Evolutionary conservation across 2,113 vertebrate species (phyloP).

Genomic region (Bujurquina vittata): DNA sequence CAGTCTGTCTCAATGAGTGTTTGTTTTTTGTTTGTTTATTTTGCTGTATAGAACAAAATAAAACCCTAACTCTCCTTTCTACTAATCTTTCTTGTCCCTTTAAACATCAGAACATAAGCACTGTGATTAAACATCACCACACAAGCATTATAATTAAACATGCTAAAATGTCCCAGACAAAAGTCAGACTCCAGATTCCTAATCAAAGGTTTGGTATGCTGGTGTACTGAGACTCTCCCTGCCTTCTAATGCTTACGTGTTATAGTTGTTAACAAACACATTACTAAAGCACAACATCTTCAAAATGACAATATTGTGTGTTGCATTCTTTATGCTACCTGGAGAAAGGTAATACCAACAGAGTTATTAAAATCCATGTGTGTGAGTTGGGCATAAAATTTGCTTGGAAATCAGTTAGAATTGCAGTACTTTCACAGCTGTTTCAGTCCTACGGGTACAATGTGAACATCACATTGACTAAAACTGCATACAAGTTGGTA

Average conservation of each 20-base stretch:
- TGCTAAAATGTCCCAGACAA: slow-evolving; percentile 4
- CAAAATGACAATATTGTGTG: neutral
- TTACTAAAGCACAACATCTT: neutral
- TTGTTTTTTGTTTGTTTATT: neutral
- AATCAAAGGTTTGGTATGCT: neutral
- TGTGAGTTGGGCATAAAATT: neutral
- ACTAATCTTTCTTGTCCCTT: neutral
- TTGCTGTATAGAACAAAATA: neutral
- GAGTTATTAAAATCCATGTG: neutral
- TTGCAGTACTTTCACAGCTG: neutral
- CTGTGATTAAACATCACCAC: neutral
- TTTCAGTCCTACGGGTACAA: neutral
- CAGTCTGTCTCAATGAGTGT: neutral
- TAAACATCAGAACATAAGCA: neutral
- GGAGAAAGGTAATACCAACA: neutral
- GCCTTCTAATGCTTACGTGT: neutral
- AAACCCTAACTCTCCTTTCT: neutral
- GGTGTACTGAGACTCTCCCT: neutral
- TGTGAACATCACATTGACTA: neutral
- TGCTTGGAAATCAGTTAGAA: neutral
- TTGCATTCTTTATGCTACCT: neutral
- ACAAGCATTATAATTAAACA: neutral
- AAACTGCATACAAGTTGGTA: neutral
- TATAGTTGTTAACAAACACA: neutral
- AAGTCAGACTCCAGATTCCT: neutral